Evolutionary conservation across 2,113 vertebrate species (phyloP).

Genomic region (Podarcis raffonei): DNA sequence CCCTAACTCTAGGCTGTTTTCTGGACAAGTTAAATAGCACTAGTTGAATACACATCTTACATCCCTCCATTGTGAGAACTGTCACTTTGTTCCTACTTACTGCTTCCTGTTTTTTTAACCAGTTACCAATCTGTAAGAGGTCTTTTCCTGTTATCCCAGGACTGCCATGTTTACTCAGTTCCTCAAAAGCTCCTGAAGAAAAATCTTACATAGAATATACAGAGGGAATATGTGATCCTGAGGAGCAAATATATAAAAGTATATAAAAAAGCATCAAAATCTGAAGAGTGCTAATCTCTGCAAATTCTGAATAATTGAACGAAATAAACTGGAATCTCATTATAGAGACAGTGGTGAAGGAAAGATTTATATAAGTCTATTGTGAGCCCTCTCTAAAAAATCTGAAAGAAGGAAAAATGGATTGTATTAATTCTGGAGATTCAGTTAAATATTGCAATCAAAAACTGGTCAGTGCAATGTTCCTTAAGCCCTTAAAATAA

Average conservation of each 20-base stretch:
- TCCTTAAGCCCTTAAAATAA: not conserved
- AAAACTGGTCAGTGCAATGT: not conserved
- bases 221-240: not conserved
- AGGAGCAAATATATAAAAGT: slow-evolving; percentile 11
- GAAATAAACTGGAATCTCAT: not conserved
- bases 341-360: not conserved
- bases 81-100: no score
- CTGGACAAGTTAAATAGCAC: no score
- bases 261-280: not conserved
- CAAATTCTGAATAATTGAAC: slow-evolving; percentile 4
- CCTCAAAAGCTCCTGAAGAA: not conserved
- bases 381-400: not conserved
- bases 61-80: no score
- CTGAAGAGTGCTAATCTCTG: not conserved
- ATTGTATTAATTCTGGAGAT: not conserved
- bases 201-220: slow-evolving; percentile 31
- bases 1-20: no score
- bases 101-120: not conserved
- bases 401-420: not conserved
- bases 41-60: no score
- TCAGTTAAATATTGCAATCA: not conserved
- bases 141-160: not conserved
- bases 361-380: not conserved
- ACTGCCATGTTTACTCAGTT: not conserved
- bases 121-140: not conserved